Percentiles rank a stretch among this genome's conserved stretches.
phyloP scores from a whole-genome alignment of 2,113 vertebrate species.

The Apteryx mantelli region DNA sequence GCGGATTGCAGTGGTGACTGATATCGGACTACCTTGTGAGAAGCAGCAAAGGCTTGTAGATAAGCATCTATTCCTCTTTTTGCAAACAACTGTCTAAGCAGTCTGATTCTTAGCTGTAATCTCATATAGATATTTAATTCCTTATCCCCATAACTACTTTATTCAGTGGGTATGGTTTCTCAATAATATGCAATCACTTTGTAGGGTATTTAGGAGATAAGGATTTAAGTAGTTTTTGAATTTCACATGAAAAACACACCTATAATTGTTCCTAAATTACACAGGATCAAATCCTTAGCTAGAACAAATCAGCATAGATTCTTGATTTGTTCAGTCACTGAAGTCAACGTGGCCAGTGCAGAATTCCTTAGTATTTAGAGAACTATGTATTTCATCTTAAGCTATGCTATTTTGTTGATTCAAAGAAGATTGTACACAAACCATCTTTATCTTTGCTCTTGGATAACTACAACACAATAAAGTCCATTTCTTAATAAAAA shows the following conservation, averaged over 20 bases:
- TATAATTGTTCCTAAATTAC: background rate
- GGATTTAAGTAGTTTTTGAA: background rate
- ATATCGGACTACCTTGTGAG: background rate
- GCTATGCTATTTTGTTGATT: background rate
- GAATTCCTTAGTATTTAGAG: background rate
- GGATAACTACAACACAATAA: background rate
- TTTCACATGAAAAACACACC: background rate
- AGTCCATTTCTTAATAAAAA: background rate
- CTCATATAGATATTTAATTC: background rate
- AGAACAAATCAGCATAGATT: background rate
- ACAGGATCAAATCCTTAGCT: background rate
- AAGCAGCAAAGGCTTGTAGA: background rate
- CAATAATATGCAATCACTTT: background rate
- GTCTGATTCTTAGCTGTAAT: background rate
- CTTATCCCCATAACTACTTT: background rate
- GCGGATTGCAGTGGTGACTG: background rate
- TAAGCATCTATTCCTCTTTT: background rate
- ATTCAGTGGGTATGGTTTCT: background rate
- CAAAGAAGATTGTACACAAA: background rate
- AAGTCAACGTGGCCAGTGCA: background rate
- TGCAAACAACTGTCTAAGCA: background rate
- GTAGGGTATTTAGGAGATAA: background rate
- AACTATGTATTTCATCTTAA: background rate
- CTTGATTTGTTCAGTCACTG: background rate
- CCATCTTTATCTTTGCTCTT: background rate